These are phyloP conservation scores for Apis cerana DNA, from an alignment of 1,140 invertebrate species.

Conservation along the genomic window DNA sequence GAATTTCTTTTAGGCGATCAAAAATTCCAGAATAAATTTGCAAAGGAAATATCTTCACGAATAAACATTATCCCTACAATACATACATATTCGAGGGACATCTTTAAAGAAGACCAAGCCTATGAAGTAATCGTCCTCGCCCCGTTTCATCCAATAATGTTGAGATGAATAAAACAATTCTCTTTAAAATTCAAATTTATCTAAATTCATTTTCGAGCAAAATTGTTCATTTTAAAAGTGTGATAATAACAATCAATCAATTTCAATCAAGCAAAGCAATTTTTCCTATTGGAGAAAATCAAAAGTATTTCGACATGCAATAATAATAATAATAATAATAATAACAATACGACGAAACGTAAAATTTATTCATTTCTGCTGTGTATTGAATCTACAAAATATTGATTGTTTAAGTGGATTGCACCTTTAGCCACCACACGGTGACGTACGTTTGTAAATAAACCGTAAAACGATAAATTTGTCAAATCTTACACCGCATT, in stretches of 20 bases:
- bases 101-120: not conserved
- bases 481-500: slow-evolving; percentile 44
- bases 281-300: too few species aligned
- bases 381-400: not conserved
- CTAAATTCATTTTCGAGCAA: too few species aligned
- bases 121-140: not conserved
- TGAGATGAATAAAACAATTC: too few species aligned
- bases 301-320: too few species aligned
- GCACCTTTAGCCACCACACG: not conserved
- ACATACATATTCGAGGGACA: not conserved
- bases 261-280: too few species aligned
- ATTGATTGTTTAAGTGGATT: slow-evolving; percentile 49
- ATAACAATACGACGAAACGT: not conserved
- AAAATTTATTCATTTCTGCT: slow-evolving; percentile 19
- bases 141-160: too few species aligned
- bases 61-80: not conserved
- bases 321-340: not conserved
- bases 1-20: not conserved
- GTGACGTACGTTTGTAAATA: slow-evolving; percentile 34
- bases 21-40: not conserved
- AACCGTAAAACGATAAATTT: slow-evolving; percentile 52
- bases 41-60: not conserved
- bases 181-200: too few species aligned
- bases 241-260: not conserved
- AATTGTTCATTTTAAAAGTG: not conserved